A percentile compares a stretch with the other conserved stretches of the same genome.
Evolutionary conservation across 2,888 invertebrate genomes (phyloP).

Genomic region (Eumacrocentrus americanus): DNA sequence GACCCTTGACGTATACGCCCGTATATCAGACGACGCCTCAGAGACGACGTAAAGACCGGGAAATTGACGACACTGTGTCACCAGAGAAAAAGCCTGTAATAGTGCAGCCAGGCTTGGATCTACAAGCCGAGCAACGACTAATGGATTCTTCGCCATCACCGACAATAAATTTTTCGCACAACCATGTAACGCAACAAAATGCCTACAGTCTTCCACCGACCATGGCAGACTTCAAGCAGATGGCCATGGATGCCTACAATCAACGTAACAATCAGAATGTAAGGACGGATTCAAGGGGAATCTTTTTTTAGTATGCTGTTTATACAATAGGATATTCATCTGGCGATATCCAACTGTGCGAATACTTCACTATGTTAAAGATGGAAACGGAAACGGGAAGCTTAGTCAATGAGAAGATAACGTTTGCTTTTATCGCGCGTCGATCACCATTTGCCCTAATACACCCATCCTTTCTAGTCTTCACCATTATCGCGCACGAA

Average conservation of each 20-base stretch:
- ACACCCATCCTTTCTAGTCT: slow-evolving; percentile 23
- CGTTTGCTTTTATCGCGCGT: slow-evolving; percentile 27
- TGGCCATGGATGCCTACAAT: slow-evolving; percentile 58
- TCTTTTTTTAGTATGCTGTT: too few species aligned
- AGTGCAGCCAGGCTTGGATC: slow-evolving; percentile 48
- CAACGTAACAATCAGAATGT: slow-evolving; percentile 57
- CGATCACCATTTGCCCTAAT: slow-evolving; percentile 38
- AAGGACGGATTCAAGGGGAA: too few species aligned
- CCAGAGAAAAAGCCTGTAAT: slow-evolving; percentile 53
- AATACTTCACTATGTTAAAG: neutral
- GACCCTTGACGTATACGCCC: slow-evolving; percentile 56
- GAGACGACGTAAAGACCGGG: slow-evolving; percentile 50
- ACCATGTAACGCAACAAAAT: slow-evolving; percentile 42
- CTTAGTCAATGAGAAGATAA: slow-evolving; percentile 33
- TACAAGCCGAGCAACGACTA: slow-evolving; percentile 45
- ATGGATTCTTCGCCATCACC: slow-evolving; percentile 46
- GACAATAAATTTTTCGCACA: slow-evolving; percentile 44
- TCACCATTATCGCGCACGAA: slow-evolving; percentile 1
- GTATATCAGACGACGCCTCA: slow-evolving; percentile 58
- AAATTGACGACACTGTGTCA: slow-evolving; percentile 44
- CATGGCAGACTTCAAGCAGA: slow-evolving; percentile 57
- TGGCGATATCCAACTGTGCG: neutral
- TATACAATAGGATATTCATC: neutral
- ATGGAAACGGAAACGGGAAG: too few species aligned
- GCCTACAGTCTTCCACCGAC: slow-evolving; percentile 51